Evolutionary conservation across 2,888 invertebrate species (phyloP).

Genomic region (Napeogenes inachia): DNA sequence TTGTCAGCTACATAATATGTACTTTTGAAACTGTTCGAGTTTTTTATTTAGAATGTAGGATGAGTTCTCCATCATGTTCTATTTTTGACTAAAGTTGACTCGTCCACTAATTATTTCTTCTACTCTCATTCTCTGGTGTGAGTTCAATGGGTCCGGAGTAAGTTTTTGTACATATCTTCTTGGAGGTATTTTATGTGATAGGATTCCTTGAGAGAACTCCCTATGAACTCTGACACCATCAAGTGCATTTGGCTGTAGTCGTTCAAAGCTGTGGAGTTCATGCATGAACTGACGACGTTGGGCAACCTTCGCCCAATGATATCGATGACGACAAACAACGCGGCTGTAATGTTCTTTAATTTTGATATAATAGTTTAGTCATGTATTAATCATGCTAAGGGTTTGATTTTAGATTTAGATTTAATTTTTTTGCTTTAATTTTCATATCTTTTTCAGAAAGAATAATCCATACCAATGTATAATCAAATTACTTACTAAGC

Average conservation of each 20-base stretch:
- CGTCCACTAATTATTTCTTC: constrained; percentile 67
- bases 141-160: constrained; percentile 59
- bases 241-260: constrained; percentile 79
- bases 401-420: no score
- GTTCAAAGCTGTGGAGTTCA: constrained; percentile 79
- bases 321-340: constrained; percentile 81
- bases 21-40: no score
- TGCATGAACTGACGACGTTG: constrained; percentile 78
- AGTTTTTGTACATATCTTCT: constrained; percentile 65
- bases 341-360: constrained; percentile 55
- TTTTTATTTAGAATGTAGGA: no score
- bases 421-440: neutral
- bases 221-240: constrained; percentile 81
- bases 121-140: constrained; percentile 62
- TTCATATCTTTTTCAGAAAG: neutral
- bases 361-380: neutral
- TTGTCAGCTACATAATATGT: no score
- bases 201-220: constrained; percentile 77
- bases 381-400: neutral
- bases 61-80: constrained; percentile 1
- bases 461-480: neutral
- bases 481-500: constrained; percentile 77
- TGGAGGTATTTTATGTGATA: constrained; percentile 71
- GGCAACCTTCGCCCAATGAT: constrained; percentile 68
- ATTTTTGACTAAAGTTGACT: constrained; percentile 52